Evolutionary conservation across 1,140 invertebrate genomes (phyloP), one percentile per base, ranked within the genome.

Genomic region (Magallana gigas): DNA sequence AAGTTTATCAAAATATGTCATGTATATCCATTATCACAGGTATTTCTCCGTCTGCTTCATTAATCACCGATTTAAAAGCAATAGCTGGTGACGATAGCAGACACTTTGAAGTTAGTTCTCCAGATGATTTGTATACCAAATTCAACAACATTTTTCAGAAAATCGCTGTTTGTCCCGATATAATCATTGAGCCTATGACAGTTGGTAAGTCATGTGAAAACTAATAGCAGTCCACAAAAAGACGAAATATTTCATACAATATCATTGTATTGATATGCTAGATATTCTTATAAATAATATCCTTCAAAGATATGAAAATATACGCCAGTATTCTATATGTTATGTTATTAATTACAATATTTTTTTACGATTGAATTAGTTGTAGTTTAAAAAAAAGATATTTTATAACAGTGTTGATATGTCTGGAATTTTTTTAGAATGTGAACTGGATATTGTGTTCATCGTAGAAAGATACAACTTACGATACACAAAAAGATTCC

Each of bases 401-500:
- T 48, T 48, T 48, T 48, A 48, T 48, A 48, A 48, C 36, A 48
- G 36, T 48, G 36, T 48, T 5, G 5, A 48, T 48, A 48, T 4
- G 36, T 48, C 36, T 2, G 36, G 36, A 48, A 4, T 48, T 48
- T 48, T 36, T 76, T 76, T 23, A 76, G 68, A 29, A 9, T 76
- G 68, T 23, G 36, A 76, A 8, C 68, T 76, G 23, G 68, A 76
- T 12, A 76, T 76, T 29, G 23, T 12, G 23, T 76, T 76, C 36
- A 76, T 76, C 8, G 68, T 76, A 29, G 68, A 76, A 36, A 76
- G 23, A 12, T 76, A 76, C 68, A 76, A 76, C 9, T 8, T 76
- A 29, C 68, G 68, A 12, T 76, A 29, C 36, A 29, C 23, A 76
- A 76, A 76, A 12, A 76, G 18, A 23, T 36, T 76, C 23, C 12